phyloP scores from a whole-genome alignment of 2,888 invertebrate genomes.

The Sisyra terminalis region DNA sequence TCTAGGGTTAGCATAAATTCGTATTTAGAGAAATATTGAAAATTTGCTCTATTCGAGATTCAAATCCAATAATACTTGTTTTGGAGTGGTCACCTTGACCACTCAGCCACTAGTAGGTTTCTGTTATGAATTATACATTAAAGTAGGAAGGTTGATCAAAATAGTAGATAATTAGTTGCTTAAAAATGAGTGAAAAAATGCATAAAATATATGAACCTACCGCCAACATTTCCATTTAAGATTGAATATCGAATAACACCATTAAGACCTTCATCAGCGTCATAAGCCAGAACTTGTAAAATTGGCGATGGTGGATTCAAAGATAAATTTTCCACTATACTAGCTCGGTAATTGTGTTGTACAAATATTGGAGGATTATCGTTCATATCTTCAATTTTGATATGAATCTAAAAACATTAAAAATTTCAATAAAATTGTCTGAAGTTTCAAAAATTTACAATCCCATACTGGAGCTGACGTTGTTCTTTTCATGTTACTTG shows the following conservation, averaged over 20 bases:
- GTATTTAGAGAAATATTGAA: too few relatives aligned
- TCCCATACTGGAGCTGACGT: conserved; percentile 54
- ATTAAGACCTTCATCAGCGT: conserved; percentile 62
- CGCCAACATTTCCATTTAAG: conserved; percentile 44
- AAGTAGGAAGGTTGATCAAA: too few relatives aligned
- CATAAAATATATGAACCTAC: conserved; percentile 28
- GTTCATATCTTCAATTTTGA: conserved; percentile 70
- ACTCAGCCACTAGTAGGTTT: too few relatives aligned
- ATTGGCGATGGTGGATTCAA: conserved; percentile 68
- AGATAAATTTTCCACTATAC: conserved; percentile 69
- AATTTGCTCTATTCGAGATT: too few relatives aligned
- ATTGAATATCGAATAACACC: conserved; percentile 64
- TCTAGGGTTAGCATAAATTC: too few relatives aligned
- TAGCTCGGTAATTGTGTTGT: conserved; percentile 57
- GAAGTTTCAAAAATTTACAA: not conserved
- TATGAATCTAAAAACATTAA: conserved; percentile 36
- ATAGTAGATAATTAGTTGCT: too few relatives aligned
- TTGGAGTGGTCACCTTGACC: too few relatives aligned
- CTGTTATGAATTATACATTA: too few relatives aligned
- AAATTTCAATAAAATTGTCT: not conserved
- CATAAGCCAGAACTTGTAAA: conserved; percentile 64
- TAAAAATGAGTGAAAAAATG: not conserved
- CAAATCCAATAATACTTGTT: too few relatives aligned
- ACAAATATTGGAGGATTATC: conserved; percentile 75
- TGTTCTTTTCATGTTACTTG: conserved; percentile 45